Percentiles rank a stretch among this genome's conserved stretches.
Conservation (phyloP, 2,113 vertebrate species). For the Dunckerocampus dactyliophorus region DNA sequence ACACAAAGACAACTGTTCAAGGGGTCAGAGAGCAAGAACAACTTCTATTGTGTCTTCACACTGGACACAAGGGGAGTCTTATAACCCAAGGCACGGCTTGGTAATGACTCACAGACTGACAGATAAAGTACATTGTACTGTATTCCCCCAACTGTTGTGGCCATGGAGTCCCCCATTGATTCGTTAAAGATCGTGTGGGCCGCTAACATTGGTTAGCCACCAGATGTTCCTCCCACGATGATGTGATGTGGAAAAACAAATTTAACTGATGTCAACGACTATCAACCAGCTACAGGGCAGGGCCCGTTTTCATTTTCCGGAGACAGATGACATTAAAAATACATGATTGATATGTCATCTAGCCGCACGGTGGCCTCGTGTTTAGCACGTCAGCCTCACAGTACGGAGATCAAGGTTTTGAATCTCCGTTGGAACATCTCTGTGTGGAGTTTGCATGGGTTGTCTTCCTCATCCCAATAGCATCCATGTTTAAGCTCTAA, state of each 20-base stretch:
- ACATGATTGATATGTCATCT: background rate
- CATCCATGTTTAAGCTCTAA: too few species aligned
- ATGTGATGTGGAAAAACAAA: slow-evolving; percentile 8
- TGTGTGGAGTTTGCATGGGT: background rate
- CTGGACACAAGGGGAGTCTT: slow-evolving; percentile 63
- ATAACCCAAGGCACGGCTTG: slow-evolving; percentile 35
- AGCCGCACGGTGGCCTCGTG: too few species aligned
- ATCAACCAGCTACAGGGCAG: background rate
- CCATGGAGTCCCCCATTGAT: background rate
- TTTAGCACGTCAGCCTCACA: too few species aligned
- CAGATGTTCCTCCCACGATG: slow-evolving; percentile 49
- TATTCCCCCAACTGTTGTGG: slow-evolving; percentile 29
- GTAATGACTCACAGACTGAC: slow-evolving; percentile 60
- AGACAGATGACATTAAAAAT: background rate
- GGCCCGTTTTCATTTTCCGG: too few species aligned
- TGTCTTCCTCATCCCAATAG: background rate
- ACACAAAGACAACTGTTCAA: slow-evolving; percentile 55
- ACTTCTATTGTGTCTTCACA: slow-evolving; percentile 57
- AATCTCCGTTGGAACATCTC: too few species aligned
- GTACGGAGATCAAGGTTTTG: too few species aligned
- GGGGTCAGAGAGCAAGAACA: slow-evolving; percentile 53
- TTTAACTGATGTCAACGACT: background rate
- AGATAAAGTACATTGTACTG: slow-evolving; percentile 46
- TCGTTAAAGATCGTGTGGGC: slow-evolving; percentile 39
- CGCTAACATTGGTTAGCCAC: slow-evolving; percentile 26